Percentiles rank a stretch among this genome's conserved stretches.
Conservation (phyloP, 1,140 invertebrate species). For the Triops cancriformis region DNA sequence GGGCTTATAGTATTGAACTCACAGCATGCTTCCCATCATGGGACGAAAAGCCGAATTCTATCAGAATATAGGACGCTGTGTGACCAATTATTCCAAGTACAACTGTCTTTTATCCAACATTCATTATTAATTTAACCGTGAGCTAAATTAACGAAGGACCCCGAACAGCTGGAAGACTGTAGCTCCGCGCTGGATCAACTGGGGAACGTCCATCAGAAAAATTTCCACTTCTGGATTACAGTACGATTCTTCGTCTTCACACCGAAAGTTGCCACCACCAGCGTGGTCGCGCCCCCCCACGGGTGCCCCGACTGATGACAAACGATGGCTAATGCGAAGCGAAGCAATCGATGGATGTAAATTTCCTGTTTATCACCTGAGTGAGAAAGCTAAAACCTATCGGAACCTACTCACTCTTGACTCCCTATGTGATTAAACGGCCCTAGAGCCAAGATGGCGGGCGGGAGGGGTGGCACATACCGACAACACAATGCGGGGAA, state of each 20-base stretch:
- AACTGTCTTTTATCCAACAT: background rate
- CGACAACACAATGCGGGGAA: background rate
- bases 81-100: background rate
- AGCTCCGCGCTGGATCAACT: too few species aligned
- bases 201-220: too few species aligned
- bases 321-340: constrained; percentile 9
- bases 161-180: too few species aligned
- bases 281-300: background rate
- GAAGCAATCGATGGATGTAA: constrained; percentile 10
- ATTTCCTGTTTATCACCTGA: constrained; percentile 6
- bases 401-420: background rate
- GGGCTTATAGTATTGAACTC: background rate
- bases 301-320: background rate
- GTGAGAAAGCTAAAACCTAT: background rate
- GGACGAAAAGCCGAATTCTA: background rate
- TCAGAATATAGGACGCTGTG: background rate
- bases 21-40: background rate
- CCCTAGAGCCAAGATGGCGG: background rate
- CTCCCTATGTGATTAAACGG: background rate
- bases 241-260: too few species aligned
- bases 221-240: too few species aligned
- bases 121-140: background rate
- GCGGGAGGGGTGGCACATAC: background rate
- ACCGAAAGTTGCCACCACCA: too few species aligned
- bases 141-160: background rate